A percentile compares a stretch with the other conserved stretches of the same genome.
phyloP scores from a whole-genome alignment of 2,113 vertebrate genomes.

The Austrofundulus limnaeus region DNA sequence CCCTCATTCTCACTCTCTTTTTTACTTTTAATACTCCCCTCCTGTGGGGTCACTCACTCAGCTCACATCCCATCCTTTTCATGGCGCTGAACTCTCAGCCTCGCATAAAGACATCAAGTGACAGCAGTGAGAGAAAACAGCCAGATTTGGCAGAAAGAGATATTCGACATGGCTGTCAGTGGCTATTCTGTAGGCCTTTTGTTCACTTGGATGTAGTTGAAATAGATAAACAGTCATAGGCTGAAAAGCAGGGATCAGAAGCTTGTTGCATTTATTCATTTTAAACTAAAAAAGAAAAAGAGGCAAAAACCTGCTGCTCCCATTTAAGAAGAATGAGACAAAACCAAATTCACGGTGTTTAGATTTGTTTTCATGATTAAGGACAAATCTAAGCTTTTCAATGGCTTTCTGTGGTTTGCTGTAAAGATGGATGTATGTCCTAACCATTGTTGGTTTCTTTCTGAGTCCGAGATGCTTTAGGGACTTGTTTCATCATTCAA shows the following conservation, averaged over 20 bases:
- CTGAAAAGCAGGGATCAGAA: conserved; percentile 78
- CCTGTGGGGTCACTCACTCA: conserved; percentile 87
- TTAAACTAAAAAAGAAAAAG: conserved; percentile 61
- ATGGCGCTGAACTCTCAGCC: conserved; percentile 85
- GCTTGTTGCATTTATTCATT: conserved; percentile 78
- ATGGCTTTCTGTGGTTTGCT: conserved; percentile 54
- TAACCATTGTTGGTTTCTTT: conserved; percentile 58
- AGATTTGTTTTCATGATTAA: conserved; percentile 69
- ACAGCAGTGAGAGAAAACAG: conserved; percentile 82
- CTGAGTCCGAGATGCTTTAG: conserved; percentile 61
- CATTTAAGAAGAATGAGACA: conserved; percentile 71
- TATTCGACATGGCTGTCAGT: conserved; percentile 99
- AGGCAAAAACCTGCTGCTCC: conserved; percentile 70
- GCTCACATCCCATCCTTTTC: conserved; percentile 84
- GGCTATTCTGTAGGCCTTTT: conserved; percentile 83
- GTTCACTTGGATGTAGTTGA: conserved; percentile 77
- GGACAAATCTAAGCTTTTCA: conserved; percentile 71
- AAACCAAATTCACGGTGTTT: conserved; percentile 74
- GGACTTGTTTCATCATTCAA: conserved; percentile 72
- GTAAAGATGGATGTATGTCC: conserved; percentile 61
- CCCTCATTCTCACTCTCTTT: conserved; percentile 60
- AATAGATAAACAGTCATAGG: conserved; percentile 81
- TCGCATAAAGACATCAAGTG: conserved; percentile 98
- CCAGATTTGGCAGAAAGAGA: conserved; percentile 93
- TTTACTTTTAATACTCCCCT: conserved; percentile 85